These are phyloP conservation scores for Pongo abelii DNA, from an alignment of 2,113 vertebrate genomes.

Conservation along the genomic window DNA sequence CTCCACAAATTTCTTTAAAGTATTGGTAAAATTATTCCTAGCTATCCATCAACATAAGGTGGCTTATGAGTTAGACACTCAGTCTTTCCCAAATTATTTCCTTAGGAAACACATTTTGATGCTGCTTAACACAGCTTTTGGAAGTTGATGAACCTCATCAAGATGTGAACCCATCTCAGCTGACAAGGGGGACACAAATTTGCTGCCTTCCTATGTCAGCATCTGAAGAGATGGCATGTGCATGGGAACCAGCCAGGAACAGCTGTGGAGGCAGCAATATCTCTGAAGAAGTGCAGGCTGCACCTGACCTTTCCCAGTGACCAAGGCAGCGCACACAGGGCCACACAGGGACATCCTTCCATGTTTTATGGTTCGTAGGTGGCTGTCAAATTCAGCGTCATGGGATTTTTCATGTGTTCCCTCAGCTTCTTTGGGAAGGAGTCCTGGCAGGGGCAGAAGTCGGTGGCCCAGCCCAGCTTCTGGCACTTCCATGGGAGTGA, in stretches of 20 bases:
- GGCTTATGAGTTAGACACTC: neutral
- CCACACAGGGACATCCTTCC: fast-evolving
- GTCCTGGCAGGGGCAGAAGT: fast-evolving
- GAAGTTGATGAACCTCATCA: neutral
- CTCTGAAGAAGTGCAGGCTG: neutral
- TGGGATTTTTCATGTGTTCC: neutral
- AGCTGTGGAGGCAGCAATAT: neutral
- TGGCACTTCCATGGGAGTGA: neutral
- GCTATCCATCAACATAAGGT: neutral
- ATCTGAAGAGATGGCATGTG: neutral
- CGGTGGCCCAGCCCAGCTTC: neutral
- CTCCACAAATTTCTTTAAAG: neutral
- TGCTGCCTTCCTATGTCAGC: neutral
- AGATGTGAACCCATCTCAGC: neutral
- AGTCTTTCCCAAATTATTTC: neutral
- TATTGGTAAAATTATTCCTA: no score
- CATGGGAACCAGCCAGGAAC: fast-evolving
- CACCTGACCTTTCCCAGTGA: fast-evolving
- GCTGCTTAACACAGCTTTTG: neutral
- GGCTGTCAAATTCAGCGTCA: neutral
- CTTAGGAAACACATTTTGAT: neutral
- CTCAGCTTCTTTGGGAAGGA: neutral
- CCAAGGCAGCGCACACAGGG: fast-evolving
- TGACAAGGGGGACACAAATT: neutral
- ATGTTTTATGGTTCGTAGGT: no score